Conservation (phyloP, 2,797 vertebrate genomes). For the Hemitrygon akajei region DNA sequence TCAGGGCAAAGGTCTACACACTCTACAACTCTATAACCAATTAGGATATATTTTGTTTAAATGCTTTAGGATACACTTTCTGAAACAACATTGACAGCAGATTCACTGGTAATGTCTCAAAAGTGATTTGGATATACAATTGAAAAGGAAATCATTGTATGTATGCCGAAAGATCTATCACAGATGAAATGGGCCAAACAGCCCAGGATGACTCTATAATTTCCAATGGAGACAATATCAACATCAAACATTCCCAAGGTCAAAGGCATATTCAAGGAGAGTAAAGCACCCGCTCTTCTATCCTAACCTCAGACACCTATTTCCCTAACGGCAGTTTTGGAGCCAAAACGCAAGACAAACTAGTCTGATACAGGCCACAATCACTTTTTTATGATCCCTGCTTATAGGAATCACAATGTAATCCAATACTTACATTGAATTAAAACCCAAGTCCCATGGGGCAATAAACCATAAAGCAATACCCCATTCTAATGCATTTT, state of each 20-base stretch:
- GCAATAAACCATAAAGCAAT: not conserved
- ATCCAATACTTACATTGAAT: not conserved
- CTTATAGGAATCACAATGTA: not conserved
- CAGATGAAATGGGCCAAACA: not conserved
- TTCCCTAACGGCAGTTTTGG: not conserved
- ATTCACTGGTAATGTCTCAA: not conserved
- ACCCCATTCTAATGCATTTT: not conserved
- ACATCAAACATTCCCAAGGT: conserved; percentile 16
- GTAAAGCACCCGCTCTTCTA: not conserved
- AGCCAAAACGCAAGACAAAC: not conserved
- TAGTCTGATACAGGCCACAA: not conserved
- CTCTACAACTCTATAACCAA: not conserved
- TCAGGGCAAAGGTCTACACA: too few relatives aligned
- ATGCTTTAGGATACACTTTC: not conserved
- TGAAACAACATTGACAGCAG: not conserved
- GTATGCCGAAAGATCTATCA: not conserved
- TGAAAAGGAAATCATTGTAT: not conserved
- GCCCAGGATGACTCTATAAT: not conserved
- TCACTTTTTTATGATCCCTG: not conserved
- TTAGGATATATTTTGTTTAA: not conserved
- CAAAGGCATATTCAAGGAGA: not conserved
- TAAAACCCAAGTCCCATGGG: not conserved
- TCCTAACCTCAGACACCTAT: not conserved
- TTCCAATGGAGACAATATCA: not conserved
- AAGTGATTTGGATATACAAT: not conserved